Conservation (phyloP, 1,140 invertebrate genomes). For the Halesus radiatus region DNA sequence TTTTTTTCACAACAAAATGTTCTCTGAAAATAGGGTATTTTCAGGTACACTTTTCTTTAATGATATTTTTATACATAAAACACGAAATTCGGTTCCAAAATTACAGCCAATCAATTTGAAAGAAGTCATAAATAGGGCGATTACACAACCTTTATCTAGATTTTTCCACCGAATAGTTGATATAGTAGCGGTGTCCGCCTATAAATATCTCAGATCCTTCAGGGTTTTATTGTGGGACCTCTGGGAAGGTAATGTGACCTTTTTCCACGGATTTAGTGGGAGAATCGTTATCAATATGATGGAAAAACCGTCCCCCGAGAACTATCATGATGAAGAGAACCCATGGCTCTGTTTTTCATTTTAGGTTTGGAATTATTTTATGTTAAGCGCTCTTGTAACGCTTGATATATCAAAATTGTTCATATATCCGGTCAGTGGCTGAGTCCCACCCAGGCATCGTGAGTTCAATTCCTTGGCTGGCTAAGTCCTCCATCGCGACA, state of each 20-base stretch:
- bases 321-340: constrained; percentile 11
- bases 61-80: no score
- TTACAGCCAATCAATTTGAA: background rate
- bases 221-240: constrained; percentile 17
- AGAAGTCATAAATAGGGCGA: background rate
- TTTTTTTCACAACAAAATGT: no score
- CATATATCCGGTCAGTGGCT: no score
- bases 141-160: background rate
- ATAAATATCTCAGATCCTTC: constrained; percentile 17
- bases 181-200: background rate
- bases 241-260: constrained; percentile 34
- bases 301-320: constrained; percentile 16
- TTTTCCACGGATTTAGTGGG: constrained; percentile 34
- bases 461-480: no score
- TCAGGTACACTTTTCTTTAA: no score
- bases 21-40: no score
- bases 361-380: no score
- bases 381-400: no score
- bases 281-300: constrained; percentile 42
- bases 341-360: background rate
- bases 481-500: no score
- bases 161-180: background rate
- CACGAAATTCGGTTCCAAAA: no score
- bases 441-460: no score
- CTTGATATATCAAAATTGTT: no score